These are phyloP conservation scores for Centropristis striata DNA, from an alignment of 2,113 vertebrate genomes.

Conservation along the genomic window DNA sequence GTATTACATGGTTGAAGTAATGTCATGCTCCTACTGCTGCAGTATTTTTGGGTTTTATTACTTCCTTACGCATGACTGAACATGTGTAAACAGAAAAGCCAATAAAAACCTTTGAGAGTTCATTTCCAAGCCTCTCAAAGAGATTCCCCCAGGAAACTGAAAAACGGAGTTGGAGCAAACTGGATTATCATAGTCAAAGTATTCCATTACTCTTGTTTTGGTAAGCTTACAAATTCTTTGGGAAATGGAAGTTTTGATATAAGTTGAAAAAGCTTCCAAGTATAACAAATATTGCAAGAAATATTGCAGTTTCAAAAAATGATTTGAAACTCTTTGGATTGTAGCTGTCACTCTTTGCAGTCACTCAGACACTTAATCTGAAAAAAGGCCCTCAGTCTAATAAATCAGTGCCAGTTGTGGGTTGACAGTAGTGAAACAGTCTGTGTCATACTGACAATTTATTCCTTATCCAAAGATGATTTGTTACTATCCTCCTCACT, in stretches of 20 bases:
- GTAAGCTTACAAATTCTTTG: not conserved
- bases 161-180: not conserved
- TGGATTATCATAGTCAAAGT: conserved; percentile 7
- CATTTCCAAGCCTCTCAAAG: conserved; percentile 27
- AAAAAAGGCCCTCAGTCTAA: conserved; percentile 1
- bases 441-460: conserved; percentile 18
- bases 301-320: not conserved
- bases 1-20: conserved; percentile 16
- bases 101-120: conserved; percentile 17
- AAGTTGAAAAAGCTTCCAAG: not conserved
- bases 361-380: conserved; percentile 4
- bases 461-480: conserved; percentile 5
- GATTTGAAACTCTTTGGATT: not conserved
- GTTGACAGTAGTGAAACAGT: conserved; percentile 7
- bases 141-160: conserved; percentile 17
- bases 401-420: conserved; percentile 10
- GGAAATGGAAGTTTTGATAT: conserved; percentile 6
- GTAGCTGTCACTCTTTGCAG: conserved; percentile 11
- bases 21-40: not conserved
- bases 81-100: conserved; percentile 6
- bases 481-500: not conserved
- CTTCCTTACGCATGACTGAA: conserved; percentile 6
- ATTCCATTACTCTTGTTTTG: not conserved
- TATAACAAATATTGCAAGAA: not conserved
- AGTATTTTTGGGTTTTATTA: conserved; percentile 13